phyloP scores from a whole-genome alignment of 2,113 vertebrate species.

The Stomatorhinus ivindoensis region DNA sequence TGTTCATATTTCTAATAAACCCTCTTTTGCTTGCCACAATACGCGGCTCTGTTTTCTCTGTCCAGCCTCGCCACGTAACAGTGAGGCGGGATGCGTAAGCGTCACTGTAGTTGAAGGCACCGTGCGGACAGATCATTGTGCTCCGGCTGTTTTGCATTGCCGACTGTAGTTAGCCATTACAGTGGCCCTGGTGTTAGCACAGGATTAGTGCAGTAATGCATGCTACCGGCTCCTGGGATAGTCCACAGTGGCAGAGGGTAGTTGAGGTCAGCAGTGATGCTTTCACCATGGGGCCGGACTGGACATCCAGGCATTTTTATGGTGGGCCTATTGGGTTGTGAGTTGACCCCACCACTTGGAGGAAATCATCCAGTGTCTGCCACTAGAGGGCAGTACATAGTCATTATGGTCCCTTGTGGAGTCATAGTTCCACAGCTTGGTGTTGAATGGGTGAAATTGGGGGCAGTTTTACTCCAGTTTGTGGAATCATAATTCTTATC shows the following conservation, averaged over 20 bases:
- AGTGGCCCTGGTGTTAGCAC: not conserved
- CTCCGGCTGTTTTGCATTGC: not conserved
- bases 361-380: not conserved
- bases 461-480: not conserved
- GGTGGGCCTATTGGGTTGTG: not conserved
- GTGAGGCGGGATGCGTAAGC: not conserved
- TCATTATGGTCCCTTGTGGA: not conserved
- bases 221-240: not conserved
- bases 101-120: not conserved
- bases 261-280: not conserved
- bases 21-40: too few relatives aligned
- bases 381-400: not conserved
- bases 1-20: not conserved
- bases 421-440: not conserved
- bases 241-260: not conserved
- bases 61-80: too few relatives aligned
- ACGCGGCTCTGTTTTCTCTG: too few relatives aligned
- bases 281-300: not conserved
- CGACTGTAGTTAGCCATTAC: not conserved
- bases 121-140: not conserved
- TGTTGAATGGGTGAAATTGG: not conserved
- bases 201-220: not conserved
- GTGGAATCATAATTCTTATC: not conserved
- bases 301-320: not conserved
- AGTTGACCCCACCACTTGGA: not conserved